Conservation (phyloP, 2,113 vertebrate species). For the Trachemys scripta region DNA sequence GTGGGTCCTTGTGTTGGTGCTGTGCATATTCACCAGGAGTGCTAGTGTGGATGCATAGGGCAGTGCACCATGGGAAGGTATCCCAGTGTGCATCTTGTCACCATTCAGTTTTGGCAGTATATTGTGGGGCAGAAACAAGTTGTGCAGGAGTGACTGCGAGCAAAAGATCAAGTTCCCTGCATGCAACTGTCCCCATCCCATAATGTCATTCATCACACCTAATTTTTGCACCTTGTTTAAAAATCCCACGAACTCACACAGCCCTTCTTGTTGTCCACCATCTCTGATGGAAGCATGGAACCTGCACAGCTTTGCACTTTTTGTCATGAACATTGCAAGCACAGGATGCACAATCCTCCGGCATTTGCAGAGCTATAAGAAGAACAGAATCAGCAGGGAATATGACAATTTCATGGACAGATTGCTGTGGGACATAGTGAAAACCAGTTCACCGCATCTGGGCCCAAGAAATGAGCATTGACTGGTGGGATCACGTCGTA, state of each 20-base stretch:
- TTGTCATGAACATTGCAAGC: neutral
- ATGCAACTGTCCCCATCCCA: neutral
- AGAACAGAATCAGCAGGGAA: neutral
- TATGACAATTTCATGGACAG: neutral
- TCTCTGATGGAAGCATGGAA: neutral
- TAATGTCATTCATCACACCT: neutral
- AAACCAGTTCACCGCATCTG: neutral
- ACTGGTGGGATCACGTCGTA: neutral
- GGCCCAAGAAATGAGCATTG: neutral
- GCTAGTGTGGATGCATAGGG: too few relatives aligned
- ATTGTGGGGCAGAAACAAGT: too few relatives aligned
- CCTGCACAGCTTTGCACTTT: neutral
- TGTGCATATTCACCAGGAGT: neutral
- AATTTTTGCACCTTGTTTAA: neutral
- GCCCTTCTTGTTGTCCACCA: neutral
- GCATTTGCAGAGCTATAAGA: neutral
- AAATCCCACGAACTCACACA: neutral
- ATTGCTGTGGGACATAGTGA: neutral
- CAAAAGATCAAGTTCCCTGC: neutral
- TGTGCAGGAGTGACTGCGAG: neutral
- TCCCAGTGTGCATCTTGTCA: neutral
- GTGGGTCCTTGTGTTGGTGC: neutral
- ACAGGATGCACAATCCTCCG: too few relatives aligned
- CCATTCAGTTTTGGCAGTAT: neutral
- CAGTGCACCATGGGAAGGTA: neutral